Evolutionary conservation across 2,113 vertebrate genomes (phyloP), one percentile per base, ranked within the genome.

Genomic region (human): DNA sequence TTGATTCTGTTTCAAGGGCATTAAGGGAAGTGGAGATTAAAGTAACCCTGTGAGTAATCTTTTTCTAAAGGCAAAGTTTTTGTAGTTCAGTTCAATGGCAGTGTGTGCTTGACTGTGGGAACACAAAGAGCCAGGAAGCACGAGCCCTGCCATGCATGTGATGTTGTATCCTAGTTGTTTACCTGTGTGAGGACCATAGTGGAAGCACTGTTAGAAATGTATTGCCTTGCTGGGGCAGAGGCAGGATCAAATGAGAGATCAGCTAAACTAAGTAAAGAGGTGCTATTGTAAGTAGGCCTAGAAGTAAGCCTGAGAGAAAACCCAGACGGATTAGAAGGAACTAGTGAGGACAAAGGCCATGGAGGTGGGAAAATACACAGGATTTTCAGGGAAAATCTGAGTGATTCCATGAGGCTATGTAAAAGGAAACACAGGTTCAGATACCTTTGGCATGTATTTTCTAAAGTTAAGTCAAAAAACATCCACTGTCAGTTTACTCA

Each of bases 61-160:
- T 94, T 64, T 59, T 93, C 43, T 79, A 45, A 17, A 85, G 80
- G 50, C 72, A 30, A 10, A 30, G 13, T 84, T 90, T 80, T 79
- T 43, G 2, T 72, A 52, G 43, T 52, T 32, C 9, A 20, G 25
- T 64, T 64, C 66, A 43, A 38, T 32, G 50, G 59, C 1, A 12
- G 35, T 12, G 6, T 27, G 59, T 16, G 16, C 52, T 85, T 68
- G 16, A 7, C 40, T 59, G 85, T 23, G 25, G 35, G 79, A 38
- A 59, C 40, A 78, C 18, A 64, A 30, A 83, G 5, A 40, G 6
- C 0, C 2, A 52, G 30, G 17, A 38, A 59, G 12, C 4, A 0
- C 30, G 43, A 68, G 35, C 18, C 16, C 32, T 30, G 70, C 61
- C 8, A 1, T 6, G 9, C 20, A 1, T 13, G 35, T 45, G 52